Conservation (phyloP, 2,888 invertebrate genomes). For the Chrysotoxum bicinctum region DNA sequence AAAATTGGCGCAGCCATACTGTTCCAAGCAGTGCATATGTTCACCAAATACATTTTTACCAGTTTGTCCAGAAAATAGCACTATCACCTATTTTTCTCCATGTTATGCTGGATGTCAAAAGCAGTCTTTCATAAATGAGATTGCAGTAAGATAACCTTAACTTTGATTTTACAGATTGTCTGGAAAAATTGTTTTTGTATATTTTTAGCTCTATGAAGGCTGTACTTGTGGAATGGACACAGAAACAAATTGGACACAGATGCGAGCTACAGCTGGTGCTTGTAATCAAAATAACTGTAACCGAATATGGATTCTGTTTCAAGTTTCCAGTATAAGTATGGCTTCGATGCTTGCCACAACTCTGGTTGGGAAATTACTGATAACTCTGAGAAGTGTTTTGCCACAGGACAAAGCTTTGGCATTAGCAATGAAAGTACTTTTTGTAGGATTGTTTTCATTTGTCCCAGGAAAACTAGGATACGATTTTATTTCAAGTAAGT, state of each 20-base stretch:
- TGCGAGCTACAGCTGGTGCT: slow-evolving; percentile 83
- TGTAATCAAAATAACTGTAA: slow-evolving; percentile 83
- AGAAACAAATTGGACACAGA: slow-evolving; percentile 69
- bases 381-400: slow-evolving; percentile 83
- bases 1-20: slow-evolving; percentile 82
- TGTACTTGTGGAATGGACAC: slow-evolving; percentile 82
- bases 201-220: slow-evolving; percentile 81
- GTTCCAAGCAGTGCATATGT: slow-evolving; percentile 84
- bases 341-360: slow-evolving; percentile 80
- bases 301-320: slow-evolving; percentile 82
- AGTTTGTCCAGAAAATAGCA: slow-evolving; percentile 84
- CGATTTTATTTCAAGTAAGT: slow-evolving; percentile 83
- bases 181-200: background rate
- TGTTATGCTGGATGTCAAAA: slow-evolving; percentile 88
- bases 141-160: slow-evolving; percentile 76
- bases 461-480: slow-evolving; percentile 86
- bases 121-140: slow-evolving; percentile 80
- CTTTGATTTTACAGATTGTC: background rate
- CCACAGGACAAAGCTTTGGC: slow-evolving; percentile 85
- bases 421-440: slow-evolving; percentile 83
- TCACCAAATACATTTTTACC: slow-evolving; percentile 83
- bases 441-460: slow-evolving; percentile 84
- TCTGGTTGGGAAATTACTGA: slow-evolving; percentile 82
- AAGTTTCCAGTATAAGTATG: slow-evolving; percentile 81
- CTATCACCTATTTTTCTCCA: slow-evolving; percentile 86